Evolutionary conservation across 2,888 invertebrate genomes (phyloP).

Genomic region (Acanthococcus lagerstroemiae): DNA sequence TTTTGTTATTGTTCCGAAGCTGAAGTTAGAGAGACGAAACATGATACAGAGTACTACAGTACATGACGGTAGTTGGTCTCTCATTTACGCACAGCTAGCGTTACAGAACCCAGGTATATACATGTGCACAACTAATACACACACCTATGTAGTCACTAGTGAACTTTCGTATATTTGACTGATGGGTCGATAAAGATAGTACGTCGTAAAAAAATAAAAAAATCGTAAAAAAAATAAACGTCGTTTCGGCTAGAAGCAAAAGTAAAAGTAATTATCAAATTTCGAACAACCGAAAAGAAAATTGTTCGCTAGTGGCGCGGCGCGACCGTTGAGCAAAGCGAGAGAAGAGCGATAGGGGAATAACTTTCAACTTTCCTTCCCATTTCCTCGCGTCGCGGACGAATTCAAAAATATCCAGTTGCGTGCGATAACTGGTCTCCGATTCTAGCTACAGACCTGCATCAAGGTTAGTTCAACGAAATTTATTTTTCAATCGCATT

Average conservation of each 20-base stretch:
- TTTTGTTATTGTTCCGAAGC: too few species aligned
- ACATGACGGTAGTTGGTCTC: too few species aligned
- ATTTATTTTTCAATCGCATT: background rate
- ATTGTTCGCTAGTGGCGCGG: background rate
- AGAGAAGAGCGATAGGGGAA: conserved; percentile 28
- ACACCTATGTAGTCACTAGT: too few species aligned
- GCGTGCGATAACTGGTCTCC: conserved; percentile 23
- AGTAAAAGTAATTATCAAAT: background rate
- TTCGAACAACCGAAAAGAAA: background rate
- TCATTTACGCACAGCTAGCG: too few species aligned
- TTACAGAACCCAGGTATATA: too few species aligned
- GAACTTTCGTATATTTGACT: too few species aligned
- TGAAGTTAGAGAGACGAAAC: too few species aligned
- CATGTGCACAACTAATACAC: too few species aligned
- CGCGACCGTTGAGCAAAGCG: background rate
- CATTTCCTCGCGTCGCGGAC: background rate
- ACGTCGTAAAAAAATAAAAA: too few species aligned
- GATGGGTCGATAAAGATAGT: too few species aligned
- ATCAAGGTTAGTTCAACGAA: conserved; percentile 11
- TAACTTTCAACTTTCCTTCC: background rate
- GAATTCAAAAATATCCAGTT: conserved; percentile 18
- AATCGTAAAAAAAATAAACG: background rate
- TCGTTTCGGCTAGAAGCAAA: background rate
- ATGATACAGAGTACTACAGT: too few species aligned
- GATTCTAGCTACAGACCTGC: conserved; percentile 3